Evolutionary conservation across 1,140 invertebrate genomes (phyloP).

Genomic region (Bombus waltoni): DNA sequence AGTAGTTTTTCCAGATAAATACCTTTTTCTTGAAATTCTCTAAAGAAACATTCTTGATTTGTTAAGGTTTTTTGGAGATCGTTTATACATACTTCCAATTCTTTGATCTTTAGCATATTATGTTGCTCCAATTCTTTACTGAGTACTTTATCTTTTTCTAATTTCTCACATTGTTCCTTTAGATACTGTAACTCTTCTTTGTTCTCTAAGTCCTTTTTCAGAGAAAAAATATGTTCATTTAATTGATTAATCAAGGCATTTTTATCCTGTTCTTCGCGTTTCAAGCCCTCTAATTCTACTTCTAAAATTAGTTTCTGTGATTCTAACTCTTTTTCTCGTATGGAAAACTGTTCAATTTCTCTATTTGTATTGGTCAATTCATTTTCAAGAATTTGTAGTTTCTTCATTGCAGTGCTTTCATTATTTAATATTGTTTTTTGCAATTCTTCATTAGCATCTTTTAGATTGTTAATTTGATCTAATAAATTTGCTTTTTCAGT

Average conservation of each 20-base stretch:
- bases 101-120: background rate
- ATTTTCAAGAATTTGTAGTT: conserved; percentile 63
- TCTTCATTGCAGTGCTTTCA: conserved; percentile 31
- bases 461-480: conserved; percentile 43
- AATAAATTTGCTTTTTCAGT: conserved; percentile 34
- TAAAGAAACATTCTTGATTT: background rate
- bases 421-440: conserved; percentile 25
- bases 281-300: conserved; percentile 43
- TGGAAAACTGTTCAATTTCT: conserved; percentile 48
- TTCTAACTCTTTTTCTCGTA: conserved; percentile 30
- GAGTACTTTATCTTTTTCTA: conserved; percentile 32
- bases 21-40: background rate
- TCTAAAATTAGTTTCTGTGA: conserved; percentile 49
- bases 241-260: conserved; percentile 28
- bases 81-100: conserved; percentile 5
- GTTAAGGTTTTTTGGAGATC: background rate
- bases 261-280: conserved; percentile 34
- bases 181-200: conserved; percentile 30
- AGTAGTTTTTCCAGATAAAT: background rate
- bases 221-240: conserved; percentile 7
- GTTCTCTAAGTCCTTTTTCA: conserved; percentile 51
- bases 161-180: conserved; percentile 48
- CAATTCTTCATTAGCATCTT: conserved; percentile 34
- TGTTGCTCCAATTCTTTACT: background rate
- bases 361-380: conserved; percentile 56